Percentiles rank a stretch among this genome's conserved stretches.
Evolutionary conservation across 1,140 invertebrate species (phyloP).

Genomic region (Adoxophyes honmai): DNA sequence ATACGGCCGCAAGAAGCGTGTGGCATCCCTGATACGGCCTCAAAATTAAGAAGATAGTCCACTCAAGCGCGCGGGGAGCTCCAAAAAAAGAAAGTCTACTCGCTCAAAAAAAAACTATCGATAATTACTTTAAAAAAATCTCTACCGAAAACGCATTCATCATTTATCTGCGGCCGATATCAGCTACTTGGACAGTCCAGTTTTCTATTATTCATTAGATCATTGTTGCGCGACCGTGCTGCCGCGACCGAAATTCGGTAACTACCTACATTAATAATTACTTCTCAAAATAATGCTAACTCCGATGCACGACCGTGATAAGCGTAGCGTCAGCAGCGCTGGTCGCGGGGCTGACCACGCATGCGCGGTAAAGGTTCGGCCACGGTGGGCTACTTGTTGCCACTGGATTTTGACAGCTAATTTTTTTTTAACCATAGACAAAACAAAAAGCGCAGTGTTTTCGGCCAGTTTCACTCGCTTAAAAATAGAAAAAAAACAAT

Average conservation of each 20-base stretch:
- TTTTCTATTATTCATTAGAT: conserved; percentile 73
- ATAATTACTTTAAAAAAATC: conserved; percentile 57
- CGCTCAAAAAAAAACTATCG: conserved; percentile 28
- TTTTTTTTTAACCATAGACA: conserved; percentile 21
- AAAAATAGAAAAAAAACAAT: no score
- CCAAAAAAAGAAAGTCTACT: conserved; percentile 7
- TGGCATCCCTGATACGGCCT: not conserved
- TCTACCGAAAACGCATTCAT: conserved; percentile 61
- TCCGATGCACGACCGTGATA: conserved; percentile 68
- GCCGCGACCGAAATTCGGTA: conserved; percentile 67
- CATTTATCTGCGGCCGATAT: conserved; percentile 60
- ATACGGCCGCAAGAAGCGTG: no score
- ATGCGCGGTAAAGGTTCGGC: not conserved
- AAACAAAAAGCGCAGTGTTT: no score
- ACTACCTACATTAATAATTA: conserved; percentile 74
- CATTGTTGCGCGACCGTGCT: conserved; percentile 51
- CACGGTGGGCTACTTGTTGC: conserved; percentile 12
- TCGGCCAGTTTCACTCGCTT: no score
- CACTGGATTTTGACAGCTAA: conserved; percentile 24
- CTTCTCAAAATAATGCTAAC: conserved; percentile 74
- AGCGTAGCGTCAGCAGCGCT: conserved; percentile 51
- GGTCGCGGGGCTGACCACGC: not conserved
- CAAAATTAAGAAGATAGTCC: conserved; percentile 19
- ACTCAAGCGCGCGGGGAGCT: conserved; percentile 13
- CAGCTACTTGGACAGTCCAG: conserved; percentile 62